phyloP scores from a whole-genome alignment of 2,888 invertebrate species.

The Scelioninae gen. 2 region DNA sequence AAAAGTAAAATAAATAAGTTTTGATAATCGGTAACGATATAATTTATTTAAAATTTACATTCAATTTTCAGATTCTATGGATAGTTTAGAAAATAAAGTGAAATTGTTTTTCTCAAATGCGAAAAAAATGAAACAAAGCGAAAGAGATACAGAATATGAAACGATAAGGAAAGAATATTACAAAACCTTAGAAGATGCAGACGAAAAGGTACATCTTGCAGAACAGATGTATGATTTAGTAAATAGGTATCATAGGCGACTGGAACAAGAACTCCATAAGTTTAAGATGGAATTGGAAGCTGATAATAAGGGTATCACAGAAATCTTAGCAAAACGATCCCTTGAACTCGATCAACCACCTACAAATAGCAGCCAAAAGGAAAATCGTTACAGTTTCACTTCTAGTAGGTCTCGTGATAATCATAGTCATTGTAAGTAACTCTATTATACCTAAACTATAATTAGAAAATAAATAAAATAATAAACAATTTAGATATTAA shows the following conservation, averaged over 20 bases:
- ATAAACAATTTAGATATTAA: too few species aligned
- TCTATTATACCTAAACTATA: not conserved
- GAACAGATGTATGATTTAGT: slow-evolving; percentile 96
- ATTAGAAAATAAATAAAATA: slow-evolving; percentile 2
- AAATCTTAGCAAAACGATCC: slow-evolving; percentile 94
- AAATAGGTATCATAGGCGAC: slow-evolving; percentile 91
- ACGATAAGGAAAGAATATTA: slow-evolving; percentile 91
- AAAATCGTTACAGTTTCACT: slow-evolving; percentile 82
- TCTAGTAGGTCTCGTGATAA: slow-evolving; percentile 73
- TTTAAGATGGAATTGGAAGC: slow-evolving; percentile 99
- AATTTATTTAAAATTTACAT: not conserved
- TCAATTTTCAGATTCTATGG: slow-evolving; percentile 88
- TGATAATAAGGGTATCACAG: slow-evolving; percentile 98
- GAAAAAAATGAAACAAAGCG: slow-evolving; percentile 83
- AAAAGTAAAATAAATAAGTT: too few species aligned
- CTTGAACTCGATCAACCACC: slow-evolving; percentile 88
- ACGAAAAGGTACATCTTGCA: slow-evolving; percentile 96
- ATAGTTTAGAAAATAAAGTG: slow-evolving; percentile 92
- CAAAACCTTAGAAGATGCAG: slow-evolving; percentile 94
- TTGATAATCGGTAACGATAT: too few species aligned
- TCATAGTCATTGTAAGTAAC: slow-evolving; percentile 72
- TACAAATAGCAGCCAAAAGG: slow-evolving; percentile 85
- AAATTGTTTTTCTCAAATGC: slow-evolving; percentile 91
- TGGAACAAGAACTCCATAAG: slow-evolving; percentile 94
- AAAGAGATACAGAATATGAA: slow-evolving; percentile 89